Conservation (phyloP, 2,797 vertebrate species). For the Rhabdophis nuchalis region DNA sequence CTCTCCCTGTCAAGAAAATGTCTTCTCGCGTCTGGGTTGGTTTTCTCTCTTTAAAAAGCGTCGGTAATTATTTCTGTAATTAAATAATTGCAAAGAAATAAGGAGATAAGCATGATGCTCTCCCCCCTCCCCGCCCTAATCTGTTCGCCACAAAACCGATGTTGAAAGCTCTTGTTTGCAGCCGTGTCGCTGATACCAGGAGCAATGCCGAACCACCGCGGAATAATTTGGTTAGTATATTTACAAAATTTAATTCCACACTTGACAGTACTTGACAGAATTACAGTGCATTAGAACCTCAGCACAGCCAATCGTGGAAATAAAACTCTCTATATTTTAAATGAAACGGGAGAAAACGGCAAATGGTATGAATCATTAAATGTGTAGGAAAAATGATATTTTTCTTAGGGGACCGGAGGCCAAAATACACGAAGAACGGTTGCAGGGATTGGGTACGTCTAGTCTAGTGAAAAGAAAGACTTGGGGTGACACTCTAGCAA, state of each 20-base stretch:
- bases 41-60: too few relatives aligned
- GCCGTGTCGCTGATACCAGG: background rate
- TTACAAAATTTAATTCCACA: background rate
- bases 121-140: background rate
- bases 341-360: background rate
- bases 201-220: background rate
- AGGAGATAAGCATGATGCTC: background rate
- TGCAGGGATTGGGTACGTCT: too few relatives aligned
- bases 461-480: too few relatives aligned
- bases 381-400: background rate
- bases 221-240: background rate
- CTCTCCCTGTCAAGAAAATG: background rate
- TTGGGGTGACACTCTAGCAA: too few relatives aligned
- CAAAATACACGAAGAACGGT: too few relatives aligned
- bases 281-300: background rate
- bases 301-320: background rate
- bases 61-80: background rate
- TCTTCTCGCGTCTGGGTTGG: too few relatives aligned
- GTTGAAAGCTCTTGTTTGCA: background rate
- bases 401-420: too few relatives aligned
- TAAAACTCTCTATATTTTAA: background rate
- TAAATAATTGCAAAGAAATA: background rate
- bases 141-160: background rate
- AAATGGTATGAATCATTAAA: background rate
- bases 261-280: background rate